phyloP scores from a whole-genome alignment of 2,888 invertebrate genomes.

The Acanthosepion lycidas region DNA sequence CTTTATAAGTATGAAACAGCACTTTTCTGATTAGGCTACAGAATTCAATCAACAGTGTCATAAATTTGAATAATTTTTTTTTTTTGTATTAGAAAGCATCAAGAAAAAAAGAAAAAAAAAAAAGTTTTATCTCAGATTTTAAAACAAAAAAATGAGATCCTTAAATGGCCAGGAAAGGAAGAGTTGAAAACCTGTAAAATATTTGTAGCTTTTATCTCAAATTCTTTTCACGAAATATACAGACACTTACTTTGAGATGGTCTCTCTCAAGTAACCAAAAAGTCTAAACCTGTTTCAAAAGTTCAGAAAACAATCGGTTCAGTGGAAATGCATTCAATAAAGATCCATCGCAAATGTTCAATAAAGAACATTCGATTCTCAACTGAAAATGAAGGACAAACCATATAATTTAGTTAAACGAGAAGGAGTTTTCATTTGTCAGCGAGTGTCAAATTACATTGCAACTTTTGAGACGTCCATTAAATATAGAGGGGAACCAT shows the following conservation, averaged over 20 bases:
- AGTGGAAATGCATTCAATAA: background rate
- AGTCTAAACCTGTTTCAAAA: background rate
- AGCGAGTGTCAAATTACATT: slow-evolving; percentile 33
- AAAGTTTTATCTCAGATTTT: no score
- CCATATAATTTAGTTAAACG: slow-evolving; percentile 33
- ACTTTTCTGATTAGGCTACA: no score
- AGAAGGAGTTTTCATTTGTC: slow-evolving; percentile 18
- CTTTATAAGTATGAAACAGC: no score
- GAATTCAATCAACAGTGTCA: no score
- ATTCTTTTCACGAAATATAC: background rate
- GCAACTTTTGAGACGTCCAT: slow-evolving; percentile 33
- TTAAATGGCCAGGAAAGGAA: no score
- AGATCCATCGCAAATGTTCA: background rate
- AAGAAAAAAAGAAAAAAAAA: no score
- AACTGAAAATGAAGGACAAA: background rate
- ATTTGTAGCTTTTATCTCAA: background rate
- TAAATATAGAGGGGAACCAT: slow-evolving; percentile 33
- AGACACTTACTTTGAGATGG: background rate
- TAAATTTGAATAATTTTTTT: no score
- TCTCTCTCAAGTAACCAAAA: background rate
- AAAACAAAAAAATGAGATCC: no score
- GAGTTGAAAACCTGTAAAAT: background rate
- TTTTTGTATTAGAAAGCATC: no score
- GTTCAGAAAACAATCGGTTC: background rate
- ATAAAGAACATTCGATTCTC: slow-evolving; percentile 1